A percentile compares a stretch with the other conserved stretches of the same genome.
These are phyloP conservation scores for Bombylius discolor DNA, from an alignment of 2,888 invertebrate genomes.

Conservation along the genomic window DNA sequence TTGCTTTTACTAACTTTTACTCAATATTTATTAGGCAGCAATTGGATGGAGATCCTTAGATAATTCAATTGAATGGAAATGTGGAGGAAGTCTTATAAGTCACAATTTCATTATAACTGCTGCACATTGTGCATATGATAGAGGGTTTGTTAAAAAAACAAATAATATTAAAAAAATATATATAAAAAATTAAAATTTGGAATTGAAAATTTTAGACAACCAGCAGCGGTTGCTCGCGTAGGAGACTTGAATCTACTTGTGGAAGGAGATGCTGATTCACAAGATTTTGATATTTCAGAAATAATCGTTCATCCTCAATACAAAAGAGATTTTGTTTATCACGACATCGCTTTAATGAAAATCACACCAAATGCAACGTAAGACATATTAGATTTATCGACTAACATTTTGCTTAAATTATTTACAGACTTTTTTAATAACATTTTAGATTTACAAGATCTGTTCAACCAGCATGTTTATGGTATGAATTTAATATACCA, in stretches of 20 bases:
- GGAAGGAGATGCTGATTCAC: slow-evolving; percentile 15
- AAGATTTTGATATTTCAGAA: slow-evolving; percentile 25
- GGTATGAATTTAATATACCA: slow-evolving; percentile 30
- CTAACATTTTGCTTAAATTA: too few species aligned
- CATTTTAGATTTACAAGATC: slow-evolving; percentile 1
- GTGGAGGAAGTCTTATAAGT: slow-evolving; percentile 5
- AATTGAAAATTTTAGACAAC: slow-evolving; percentile 3
- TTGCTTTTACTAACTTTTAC: too few species aligned
- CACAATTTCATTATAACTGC: slow-evolving; percentile 4
- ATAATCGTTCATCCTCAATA: slow-evolving; percentile 36
- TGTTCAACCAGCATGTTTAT: slow-evolving; percentile 46
- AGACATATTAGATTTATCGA: neutral
- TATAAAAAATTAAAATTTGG: neutral
- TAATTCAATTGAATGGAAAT: slow-evolving; percentile 2
- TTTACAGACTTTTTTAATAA: neutral
- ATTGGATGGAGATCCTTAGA: neutral
- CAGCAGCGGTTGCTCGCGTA: slow-evolving; percentile 16
- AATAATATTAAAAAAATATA: too few species aligned
- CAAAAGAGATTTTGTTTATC: slow-evolving; percentile 33
- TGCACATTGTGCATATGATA: slow-evolving; percentile 6
- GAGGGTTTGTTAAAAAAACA: neutral
- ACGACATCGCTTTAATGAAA: slow-evolving; percentile 41
- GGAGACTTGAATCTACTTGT: slow-evolving; percentile 21
- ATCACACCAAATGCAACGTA: neutral
- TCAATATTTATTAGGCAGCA: too few species aligned